Evolutionary conservation across 2,797 vertebrate species (phyloP), one percentile per base, ranked within the genome.

Genomic region (Muraenolepis orangiensis): DNA sequence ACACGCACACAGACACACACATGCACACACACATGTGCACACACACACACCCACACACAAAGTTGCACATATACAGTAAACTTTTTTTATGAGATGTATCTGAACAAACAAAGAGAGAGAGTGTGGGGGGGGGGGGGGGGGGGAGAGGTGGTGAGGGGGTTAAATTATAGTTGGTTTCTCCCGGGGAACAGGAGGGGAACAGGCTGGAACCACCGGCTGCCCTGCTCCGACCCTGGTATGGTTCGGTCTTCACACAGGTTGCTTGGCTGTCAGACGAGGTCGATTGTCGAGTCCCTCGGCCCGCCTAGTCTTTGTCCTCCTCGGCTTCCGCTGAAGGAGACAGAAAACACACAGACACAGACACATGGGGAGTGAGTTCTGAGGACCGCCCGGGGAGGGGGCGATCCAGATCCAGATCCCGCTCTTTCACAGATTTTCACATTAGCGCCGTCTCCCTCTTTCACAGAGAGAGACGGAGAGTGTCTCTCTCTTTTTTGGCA

Each of bases 231-330:
- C 87, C 88, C 78, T 26, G 78, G 90, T 85, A 86, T 89, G 87
- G 87, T 92, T 90, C 82, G 91, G 23, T 92, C 90, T 85, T 88
- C 90, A 91, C 91, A 94, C 92, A 93, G 92, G 93, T 94, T 91
- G 91, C 93, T n/a, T 93, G 94, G 92, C 87, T 90, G 91, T 90
- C 90, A 90, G 85, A 92, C 90, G 92, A 94, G 86, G 91, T 91
- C 81, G 91, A 93, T 91, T 92, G 93, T 93, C 91, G 69, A n/a
- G 77, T 87, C 89, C 87, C 89, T 88, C 85, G 78, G 90, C 80
- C 81, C 3, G 87, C 78, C 93, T 88, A 89, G 87, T 92, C 90
- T 74, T 87, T 93, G 85, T 86, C 83, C 79, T 89, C 88, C 38
- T 68, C 76, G 72, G 83, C 40, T 36, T 91, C 93, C 89, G 85